Evolutionary conservation across 2,113 vertebrate species (phyloP), one percentile per base, ranked within the genome.

Genomic region (Proterorhinus semilunaris): DNA sequence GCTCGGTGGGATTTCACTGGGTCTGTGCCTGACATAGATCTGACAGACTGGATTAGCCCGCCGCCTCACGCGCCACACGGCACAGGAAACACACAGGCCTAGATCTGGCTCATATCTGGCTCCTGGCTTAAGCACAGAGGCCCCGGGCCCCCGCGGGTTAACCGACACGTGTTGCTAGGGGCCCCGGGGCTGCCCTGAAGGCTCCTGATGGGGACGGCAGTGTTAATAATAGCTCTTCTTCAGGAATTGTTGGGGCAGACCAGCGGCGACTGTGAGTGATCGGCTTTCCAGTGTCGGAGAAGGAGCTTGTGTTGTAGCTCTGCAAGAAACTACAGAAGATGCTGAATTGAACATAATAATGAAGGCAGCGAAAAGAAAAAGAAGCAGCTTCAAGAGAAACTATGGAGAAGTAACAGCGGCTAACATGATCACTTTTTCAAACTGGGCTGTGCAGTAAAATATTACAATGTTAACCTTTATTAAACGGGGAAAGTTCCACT

Each of bases 11-110:
- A 51, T 61, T 62, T 68, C 27, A n/a, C n/a, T n/a, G n/a, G n/a
- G n/a, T n/a, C n/a, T 68, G 69, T 10, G 44, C 65, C 72, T 65
- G 75, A 82, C 76, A 44, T 57, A 65, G 76, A 69, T 54, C 61
- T 79, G 75, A 75, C 81, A 78, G 71, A 74, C 21, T 64, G 21
- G 49, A 48, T 62, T 44, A 7, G 45, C 17, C 68, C 68, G 66
- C 51, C 15, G 11, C 16, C 72, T 62, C 3, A 44, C 65, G 61
- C 49, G 27, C n/a, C 13, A 44, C 54, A 16, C 62, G 27, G 16
- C 62, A 44, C 48, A 17, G 72, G 66, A 76, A 45, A 36, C 10
- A 7, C 2, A 36, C 16, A 11, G 55, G 17, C 52, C n/a, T 4
- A 16, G 7, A 27, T 27, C 52, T 53, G 52, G 52, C n/a, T 52